Conservation (phyloP, 2,888 invertebrate species). For the Cheiracanthium punctorium region DNA sequence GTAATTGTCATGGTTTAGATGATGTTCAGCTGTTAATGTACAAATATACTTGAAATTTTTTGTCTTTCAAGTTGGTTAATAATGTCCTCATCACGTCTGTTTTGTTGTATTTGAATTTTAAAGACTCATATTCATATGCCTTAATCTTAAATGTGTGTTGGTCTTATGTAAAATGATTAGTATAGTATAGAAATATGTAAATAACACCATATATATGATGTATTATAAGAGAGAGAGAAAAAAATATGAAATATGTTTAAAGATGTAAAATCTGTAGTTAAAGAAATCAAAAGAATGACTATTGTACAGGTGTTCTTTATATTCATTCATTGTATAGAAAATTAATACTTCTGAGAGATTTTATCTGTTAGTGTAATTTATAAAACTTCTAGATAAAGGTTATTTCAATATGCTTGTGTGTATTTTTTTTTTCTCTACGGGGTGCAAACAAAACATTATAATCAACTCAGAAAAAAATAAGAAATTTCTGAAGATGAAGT, state of each 20-base stretch:
- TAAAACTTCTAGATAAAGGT: slow-evolving; percentile 59
- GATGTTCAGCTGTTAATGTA: neutral
- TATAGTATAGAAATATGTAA: slow-evolving; percentile 40
- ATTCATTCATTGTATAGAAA: slow-evolving; percentile 58
- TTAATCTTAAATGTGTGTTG: slow-evolving; percentile 54
- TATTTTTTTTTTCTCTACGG: too few species aligned
- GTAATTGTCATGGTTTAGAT: neutral
- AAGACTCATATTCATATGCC: slow-evolving; percentile 44
- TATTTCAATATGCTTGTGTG: slow-evolving; percentile 57
- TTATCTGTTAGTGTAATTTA: slow-evolving; percentile 64
- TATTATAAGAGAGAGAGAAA: neutral
- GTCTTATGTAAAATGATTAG: slow-evolving; percentile 41
- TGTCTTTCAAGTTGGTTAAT: neutral
- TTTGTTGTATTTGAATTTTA: neutral
- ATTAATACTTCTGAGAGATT: slow-evolving; percentile 54
- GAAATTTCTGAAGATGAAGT: too few species aligned
- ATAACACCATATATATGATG: slow-evolving; percentile 19
- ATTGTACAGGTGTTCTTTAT: slow-evolving; percentile 60
- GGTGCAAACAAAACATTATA: too few species aligned
- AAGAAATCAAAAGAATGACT: neutral
- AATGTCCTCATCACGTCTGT: neutral
- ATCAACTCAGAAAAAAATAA: too few species aligned
- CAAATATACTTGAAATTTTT: slow-evolving; percentile 14
- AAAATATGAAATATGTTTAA: slow-evolving; percentile 25
- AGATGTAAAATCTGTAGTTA: slow-evolving; percentile 25